These are phyloP conservation scores for Pterophyllum scalare DNA, from an alignment of 2,113 vertebrate genomes.

Conservation along the genomic window DNA sequence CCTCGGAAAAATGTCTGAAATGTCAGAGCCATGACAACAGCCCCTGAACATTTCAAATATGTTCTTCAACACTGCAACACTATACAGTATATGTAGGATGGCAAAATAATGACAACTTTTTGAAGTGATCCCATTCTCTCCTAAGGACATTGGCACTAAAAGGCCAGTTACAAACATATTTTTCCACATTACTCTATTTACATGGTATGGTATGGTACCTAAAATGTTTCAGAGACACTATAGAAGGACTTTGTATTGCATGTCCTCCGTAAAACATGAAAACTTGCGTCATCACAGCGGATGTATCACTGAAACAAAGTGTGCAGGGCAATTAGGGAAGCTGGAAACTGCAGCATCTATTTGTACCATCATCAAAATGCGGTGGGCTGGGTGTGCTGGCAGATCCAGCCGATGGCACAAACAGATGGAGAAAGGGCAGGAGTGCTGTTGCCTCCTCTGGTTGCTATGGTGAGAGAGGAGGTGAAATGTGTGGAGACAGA, in stretches of 20 bases:
- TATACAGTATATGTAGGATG: background rate
- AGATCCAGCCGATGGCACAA: constrained; percentile 10
- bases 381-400: background rate
- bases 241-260: background rate
- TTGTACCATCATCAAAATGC: constrained; percentile 15
- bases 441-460: constrained; percentile 39
- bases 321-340: constrained; percentile 3
- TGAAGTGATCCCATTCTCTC: too few species aligned
- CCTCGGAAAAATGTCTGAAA: background rate
- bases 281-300: background rate
- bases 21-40: background rate
- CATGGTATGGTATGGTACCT: background rate
- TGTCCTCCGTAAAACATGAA: too few species aligned
- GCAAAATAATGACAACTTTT: background rate
- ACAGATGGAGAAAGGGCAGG: constrained; percentile 39
- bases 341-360: background rate
- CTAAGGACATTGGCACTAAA: background rate
- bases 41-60: background rate
- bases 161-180: background rate
- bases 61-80: background rate
- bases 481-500: constrained; percentile 27
- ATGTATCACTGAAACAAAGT: background rate
- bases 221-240: background rate
- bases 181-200: background rate
- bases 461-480: constrained; percentile 66